Evolutionary conservation across 2,113 vertebrate species (phyloP).

Genomic region (Sprattus sprattus): DNA sequence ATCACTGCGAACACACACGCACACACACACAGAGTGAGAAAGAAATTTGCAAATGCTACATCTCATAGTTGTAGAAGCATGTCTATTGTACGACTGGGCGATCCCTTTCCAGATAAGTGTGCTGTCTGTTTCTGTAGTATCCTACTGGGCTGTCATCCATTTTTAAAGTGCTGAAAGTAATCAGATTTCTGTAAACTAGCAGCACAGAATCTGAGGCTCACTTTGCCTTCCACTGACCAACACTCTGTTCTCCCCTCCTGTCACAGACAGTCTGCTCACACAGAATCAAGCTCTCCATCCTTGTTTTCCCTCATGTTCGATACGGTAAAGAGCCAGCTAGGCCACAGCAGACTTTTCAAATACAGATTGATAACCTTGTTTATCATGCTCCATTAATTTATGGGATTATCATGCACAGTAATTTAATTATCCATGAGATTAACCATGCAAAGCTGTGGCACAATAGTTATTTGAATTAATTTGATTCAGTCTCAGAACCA

Average conservation of each 20-base stretch:
- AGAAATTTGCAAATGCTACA: neutral
- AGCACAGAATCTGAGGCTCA: neutral
- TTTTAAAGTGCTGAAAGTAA: slow-evolving; percentile 1
- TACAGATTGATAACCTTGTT: slow-evolving; percentile 14
- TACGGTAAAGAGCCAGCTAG: neutral
- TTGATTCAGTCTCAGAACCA: too few species aligned
- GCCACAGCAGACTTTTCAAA: neutral
- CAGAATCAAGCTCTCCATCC: neutral
- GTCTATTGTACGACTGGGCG: neutral
- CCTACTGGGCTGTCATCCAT: neutral
- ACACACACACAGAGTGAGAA: neutral
- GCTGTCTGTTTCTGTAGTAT: neutral
- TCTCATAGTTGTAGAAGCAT: neutral
- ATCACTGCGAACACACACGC: neutral
- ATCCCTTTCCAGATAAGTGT: neutral
- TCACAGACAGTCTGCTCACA: neutral
- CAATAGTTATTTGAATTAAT: neutral
- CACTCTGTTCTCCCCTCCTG: slow-evolving; percentile 8
- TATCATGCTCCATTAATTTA: neutral
- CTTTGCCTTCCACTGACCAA: neutral
- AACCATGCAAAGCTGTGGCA: slow-evolving; percentile 10
- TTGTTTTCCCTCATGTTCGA: neutral
- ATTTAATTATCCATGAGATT: slow-evolving; percentile 14
- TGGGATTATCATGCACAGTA: neutral
- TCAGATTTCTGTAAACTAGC: neutral